Percentiles rank a stretch among this genome's conserved stretches.
These are phyloP conservation scores for Callosobruchus maculatus DNA, from an alignment of 2,888 invertebrate species.

Conservation along the genomic window DNA sequence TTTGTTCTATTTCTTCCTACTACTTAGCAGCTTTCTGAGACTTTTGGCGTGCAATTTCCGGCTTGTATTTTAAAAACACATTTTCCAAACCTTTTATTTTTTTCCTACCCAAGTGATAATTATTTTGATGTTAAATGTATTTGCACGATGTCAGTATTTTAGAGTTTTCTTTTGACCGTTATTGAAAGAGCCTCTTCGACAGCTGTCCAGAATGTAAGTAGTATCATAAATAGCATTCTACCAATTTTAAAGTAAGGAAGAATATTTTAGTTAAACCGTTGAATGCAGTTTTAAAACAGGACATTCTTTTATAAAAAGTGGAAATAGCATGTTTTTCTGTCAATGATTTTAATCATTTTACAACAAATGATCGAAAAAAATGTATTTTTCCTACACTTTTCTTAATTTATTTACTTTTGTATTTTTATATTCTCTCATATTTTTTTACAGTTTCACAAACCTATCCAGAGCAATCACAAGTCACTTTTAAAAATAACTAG, in stretches of 20 bases:
- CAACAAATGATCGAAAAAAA: not conserved
- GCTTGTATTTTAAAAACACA: no score
- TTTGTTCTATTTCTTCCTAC: no score
- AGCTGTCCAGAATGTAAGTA: not conserved
- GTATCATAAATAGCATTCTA: not conserved
- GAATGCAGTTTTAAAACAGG: no score
- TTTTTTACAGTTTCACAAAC: not conserved
- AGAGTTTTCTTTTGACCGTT: not conserved
- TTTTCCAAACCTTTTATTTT: not conserved
- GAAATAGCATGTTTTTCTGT: not conserved
- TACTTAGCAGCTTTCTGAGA: not conserved
- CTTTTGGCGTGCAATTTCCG: not conserved
- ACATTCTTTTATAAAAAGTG: no score
- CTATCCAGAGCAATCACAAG: conserved; percentile 17
- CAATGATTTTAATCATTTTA: not conserved
- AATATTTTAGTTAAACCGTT: not conserved
- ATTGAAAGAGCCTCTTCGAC: not conserved
- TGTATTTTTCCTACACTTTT: no score
- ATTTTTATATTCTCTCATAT: not conserved
- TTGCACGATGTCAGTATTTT: conserved; percentile 4
- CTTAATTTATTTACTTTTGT: no score
- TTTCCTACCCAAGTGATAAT: not conserved
- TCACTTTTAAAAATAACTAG: conserved; percentile 22
- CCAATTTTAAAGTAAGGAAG: not conserved
- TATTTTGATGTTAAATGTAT: not conserved